Percentiles rank a stretch among this genome's conserved stretches.
These are phyloP conservation scores for Argopecten irradians DNA, from an alignment of 1,140 invertebrate genomes.

Conservation along the genomic window DNA sequence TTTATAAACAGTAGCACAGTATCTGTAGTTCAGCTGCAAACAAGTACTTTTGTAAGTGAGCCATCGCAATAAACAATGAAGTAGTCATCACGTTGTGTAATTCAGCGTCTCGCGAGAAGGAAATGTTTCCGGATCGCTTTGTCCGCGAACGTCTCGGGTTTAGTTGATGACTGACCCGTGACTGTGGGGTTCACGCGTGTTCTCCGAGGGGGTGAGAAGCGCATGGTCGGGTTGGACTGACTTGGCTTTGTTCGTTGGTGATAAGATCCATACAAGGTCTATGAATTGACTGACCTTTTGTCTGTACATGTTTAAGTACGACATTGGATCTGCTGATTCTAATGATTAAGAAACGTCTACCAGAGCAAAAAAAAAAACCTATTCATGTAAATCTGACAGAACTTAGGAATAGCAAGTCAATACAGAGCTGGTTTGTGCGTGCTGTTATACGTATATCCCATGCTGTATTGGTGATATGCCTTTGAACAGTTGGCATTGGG, in stretches of 20 bases:
- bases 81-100: neutral
- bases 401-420: neutral
- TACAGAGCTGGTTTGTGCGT: neutral
- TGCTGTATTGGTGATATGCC: too few relatives aligned
- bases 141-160: neutral
- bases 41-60: slow-evolving; percentile 10
- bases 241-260: neutral
- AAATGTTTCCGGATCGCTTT: slow-evolving; percentile 13
- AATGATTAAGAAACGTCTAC: slow-evolving; percentile 16
- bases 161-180: neutral
- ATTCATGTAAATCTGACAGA: neutral
- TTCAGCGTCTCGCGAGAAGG: neutral
- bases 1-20: neutral
- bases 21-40: neutral
- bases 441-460: neutral
- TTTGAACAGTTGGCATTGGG: too few relatives aligned
- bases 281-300: neutral
- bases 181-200: neutral
- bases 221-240: neutral
- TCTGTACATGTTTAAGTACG: neutral
- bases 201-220: slow-evolving; percentile 9
- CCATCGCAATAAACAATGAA: neutral
- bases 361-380: neutral
- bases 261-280: neutral
- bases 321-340: neutral